Conservation (phyloP, 2,888 invertebrate species). For the Ormyrus rosae region DNA sequence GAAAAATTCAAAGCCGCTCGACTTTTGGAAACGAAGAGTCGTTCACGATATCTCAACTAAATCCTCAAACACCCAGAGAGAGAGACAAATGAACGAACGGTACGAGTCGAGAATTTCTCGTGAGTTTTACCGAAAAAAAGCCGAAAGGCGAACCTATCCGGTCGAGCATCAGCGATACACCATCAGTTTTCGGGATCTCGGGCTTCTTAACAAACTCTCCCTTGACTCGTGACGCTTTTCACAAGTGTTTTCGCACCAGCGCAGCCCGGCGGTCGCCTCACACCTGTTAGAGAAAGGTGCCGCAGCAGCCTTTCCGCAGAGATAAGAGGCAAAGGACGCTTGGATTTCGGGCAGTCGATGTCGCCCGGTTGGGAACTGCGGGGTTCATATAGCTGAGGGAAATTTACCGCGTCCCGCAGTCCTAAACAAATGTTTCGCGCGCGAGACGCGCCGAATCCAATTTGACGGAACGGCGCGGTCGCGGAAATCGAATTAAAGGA, state of each 20-base stretch:
- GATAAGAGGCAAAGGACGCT: conserved; percentile 62
- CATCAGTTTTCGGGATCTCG: conserved; percentile 3
- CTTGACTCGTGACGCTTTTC: conserved; percentile 60
- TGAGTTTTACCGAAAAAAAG: no score
- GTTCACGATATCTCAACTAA: no score
- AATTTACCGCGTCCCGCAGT: conserved; percentile 38
- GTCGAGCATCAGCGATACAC: neutral
- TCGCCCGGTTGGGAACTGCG: conserved; percentile 60
- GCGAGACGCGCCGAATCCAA: conserved; percentile 65
- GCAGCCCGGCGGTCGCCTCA: conserved; percentile 36
- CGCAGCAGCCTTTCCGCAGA: conserved; percentile 61
- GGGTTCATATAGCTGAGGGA: conserved; percentile 46
- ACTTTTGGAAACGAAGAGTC: no score
- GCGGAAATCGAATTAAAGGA: conserved; percentile 68
- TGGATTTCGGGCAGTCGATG: conserved; percentile 68
- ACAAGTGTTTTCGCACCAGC: conserved; percentile 68
- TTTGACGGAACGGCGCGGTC: conserved; percentile 66
- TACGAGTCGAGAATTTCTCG: no score
- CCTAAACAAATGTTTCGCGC: conserved; percentile 70
- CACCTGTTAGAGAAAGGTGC: no score
- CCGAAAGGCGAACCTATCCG: neutral
- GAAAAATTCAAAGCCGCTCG: conserved; percentile 12
- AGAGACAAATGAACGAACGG: neutral
- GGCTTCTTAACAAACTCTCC: neutral
- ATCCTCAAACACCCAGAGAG: neutral